Evolutionary conservation across 2,888 invertebrate species (phyloP).

Genomic region (Micoletzkya japonica): DNA sequence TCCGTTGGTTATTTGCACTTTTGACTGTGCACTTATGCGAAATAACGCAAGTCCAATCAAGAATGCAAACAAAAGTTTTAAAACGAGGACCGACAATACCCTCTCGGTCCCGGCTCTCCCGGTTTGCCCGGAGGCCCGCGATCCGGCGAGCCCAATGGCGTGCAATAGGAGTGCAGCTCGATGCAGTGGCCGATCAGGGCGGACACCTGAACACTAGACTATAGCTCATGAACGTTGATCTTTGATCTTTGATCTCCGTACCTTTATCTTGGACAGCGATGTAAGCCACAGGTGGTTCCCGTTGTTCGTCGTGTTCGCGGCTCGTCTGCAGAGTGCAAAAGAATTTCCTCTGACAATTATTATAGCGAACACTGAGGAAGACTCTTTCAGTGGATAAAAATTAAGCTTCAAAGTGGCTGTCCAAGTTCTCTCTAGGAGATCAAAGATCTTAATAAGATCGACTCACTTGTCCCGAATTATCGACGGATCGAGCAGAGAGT

Average conservation of each 20-base stretch:
- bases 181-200: slow-evolving; percentile 59
- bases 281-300: slow-evolving; percentile 45
- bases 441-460: too few relatives aligned
- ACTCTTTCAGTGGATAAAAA: too few relatives aligned
- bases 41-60: too few relatives aligned
- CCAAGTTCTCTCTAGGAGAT: too few relatives aligned
- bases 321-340: not conserved
- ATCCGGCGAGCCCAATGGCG: slow-evolving; percentile 44
- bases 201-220: slow-evolving; percentile 39
- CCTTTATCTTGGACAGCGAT: slow-evolving; percentile 46
- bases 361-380: too few relatives aligned
- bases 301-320: slow-evolving; percentile 20
- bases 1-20: too few relatives aligned
- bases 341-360: too few relatives aligned
- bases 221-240: not conserved
- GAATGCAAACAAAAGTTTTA: too few relatives aligned
- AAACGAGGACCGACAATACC: slow-evolving; percentile 30
- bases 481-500: too few relatives aligned
- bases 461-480: too few relatives aligned
- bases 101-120: slow-evolving; percentile 46
- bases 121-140: slow-evolving; percentile 34
- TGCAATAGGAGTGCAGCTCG: slow-evolving; percentile 60
- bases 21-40: too few relatives aligned
- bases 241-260: not conserved
- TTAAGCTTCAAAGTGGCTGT: too few relatives aligned